Base-by-base conservation (phyloP, 2,797 vertebrate species). In the Helostoma temminkii region DNA sequence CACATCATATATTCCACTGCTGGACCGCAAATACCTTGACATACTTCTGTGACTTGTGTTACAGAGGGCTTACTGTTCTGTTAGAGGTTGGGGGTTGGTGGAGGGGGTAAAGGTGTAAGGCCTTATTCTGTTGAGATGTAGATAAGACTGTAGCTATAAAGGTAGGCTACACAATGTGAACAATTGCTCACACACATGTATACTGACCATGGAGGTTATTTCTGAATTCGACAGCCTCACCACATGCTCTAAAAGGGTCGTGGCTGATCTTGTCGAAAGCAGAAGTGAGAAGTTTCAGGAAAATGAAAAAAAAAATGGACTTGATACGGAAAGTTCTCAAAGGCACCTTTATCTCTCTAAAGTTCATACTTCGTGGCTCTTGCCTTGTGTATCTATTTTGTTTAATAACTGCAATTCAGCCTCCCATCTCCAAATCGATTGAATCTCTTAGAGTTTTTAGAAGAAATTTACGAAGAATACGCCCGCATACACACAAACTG, bases 281-380 rank as follows among this genome's bases (percentile, higher is more conserved):
- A 94, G 94, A 95, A 95, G 93, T 94, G 93, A 95, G 93, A 93
- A 85, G 92, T 95, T 94, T 94, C 92, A 94, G 91, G 92, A 91
- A 92, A 93, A 92, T 81, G 87, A 91, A 91, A 88, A 89, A 86
- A 90, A 67, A 80, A 86, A 71, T 70, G 74, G 80, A 84, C 82
- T 73, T 71, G 68, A 82, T 72, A 68, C 78, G 45, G 73, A 86
- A 69, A 80, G 78, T 90, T 89, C 86, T 92, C 87, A 91, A 83
- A 89, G 66, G 60, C 79, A 72, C 73, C 62, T 85, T 83, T 74
- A 73, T 82, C 68, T 64, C 9, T 59, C 43, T 66, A 3, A 26
- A 15, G 19, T 70, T 61, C 82, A 37, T 45, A 16, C 39, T 74
- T 21, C 9, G 41, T 43, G 11, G 12, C 37, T 59, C 22, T 52